These are phyloP conservation scores for Sthenelais limicola DNA, from an alignment of 2,888 invertebrate genomes.

Conservation along the genomic window DNA sequence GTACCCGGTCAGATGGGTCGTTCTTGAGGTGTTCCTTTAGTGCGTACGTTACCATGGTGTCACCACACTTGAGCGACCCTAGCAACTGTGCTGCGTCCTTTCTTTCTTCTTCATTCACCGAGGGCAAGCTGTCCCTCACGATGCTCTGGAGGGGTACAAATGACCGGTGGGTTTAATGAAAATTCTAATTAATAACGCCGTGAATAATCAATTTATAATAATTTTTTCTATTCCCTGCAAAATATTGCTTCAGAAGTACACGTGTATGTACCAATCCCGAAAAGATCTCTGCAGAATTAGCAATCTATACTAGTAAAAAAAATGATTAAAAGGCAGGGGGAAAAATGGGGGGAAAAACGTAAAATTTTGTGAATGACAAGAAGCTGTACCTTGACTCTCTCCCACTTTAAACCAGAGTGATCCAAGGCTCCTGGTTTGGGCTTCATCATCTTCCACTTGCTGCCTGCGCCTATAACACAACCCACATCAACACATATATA, in stretches of 20 bases:
- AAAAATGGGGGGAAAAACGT: no score
- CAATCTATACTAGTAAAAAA: no score
- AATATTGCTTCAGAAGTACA: no score
- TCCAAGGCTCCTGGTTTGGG: constrained; percentile 58
- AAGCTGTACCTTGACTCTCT: constrained; percentile 71
- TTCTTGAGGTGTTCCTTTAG: constrained; percentile 61
- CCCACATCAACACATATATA: no score
- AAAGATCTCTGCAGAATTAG: no score
- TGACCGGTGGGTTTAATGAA: no score
- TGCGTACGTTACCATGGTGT: constrained; percentile 68
- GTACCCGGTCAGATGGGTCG: constrained; percentile 63
- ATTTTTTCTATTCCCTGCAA: no score
- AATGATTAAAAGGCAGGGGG: no score
- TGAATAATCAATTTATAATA: no score
- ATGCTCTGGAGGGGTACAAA: constrained; percentile 64
- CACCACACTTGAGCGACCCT: constrained; percentile 64
- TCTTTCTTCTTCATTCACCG: constrained; percentile 62
- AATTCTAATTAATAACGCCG: no score
- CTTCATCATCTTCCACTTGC: constrained; percentile 56
- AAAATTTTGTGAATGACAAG: no score
- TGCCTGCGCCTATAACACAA: background rate
- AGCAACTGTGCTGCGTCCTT: constrained; percentile 68
- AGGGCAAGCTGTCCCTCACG: constrained; percentile 63
- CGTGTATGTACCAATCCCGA: no score
- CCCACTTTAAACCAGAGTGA: constrained; percentile 69